A percentile compares a stretch with the other conserved stretches of the same genome.
These are phyloP conservation scores for Siniperca knerii DNA, from an alignment of 2,113 vertebrate species.

Conservation along the genomic window DNA sequence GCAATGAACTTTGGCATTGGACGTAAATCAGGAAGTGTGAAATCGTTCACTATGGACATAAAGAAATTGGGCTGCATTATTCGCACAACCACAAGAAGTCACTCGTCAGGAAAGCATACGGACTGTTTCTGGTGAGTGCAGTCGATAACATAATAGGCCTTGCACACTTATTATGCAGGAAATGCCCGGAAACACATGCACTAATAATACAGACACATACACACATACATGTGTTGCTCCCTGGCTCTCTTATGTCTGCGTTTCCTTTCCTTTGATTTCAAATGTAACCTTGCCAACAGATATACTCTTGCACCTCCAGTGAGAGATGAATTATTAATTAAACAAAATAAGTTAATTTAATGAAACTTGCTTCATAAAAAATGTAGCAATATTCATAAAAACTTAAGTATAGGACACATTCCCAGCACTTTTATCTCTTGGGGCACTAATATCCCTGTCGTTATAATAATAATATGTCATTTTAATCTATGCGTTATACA, in stretches of 20 bases:
- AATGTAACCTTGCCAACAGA: conserved; percentile 25
- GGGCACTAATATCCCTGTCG: background rate
- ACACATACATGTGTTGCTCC: background rate
- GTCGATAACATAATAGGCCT: background rate
- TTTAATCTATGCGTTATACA: background rate
- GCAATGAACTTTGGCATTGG: background rate
- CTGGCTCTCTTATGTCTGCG: background rate
- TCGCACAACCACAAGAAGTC: background rate
- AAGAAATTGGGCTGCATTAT: background rate
- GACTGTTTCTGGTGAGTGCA: background rate
- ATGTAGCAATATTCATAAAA: conserved; percentile 39
- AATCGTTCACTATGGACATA: too few relatives aligned
- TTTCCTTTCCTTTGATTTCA: conserved; percentile 39
- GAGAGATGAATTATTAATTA: conserved; percentile 48
- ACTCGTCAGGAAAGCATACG: background rate
- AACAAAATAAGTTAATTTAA: conserved; percentile 37
- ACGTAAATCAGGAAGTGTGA: background rate
- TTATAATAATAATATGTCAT: background rate
- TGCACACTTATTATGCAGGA: background rate
- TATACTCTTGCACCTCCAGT: conserved; percentile 17
- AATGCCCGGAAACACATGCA: background rate
- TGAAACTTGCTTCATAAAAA: conserved; percentile 45
- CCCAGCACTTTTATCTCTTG: background rate
- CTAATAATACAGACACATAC: background rate
- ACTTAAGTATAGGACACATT: conserved; percentile 7